phyloP scores from a whole-genome alignment of 2,797 vertebrate species.

The Sylvia borin region DNA sequence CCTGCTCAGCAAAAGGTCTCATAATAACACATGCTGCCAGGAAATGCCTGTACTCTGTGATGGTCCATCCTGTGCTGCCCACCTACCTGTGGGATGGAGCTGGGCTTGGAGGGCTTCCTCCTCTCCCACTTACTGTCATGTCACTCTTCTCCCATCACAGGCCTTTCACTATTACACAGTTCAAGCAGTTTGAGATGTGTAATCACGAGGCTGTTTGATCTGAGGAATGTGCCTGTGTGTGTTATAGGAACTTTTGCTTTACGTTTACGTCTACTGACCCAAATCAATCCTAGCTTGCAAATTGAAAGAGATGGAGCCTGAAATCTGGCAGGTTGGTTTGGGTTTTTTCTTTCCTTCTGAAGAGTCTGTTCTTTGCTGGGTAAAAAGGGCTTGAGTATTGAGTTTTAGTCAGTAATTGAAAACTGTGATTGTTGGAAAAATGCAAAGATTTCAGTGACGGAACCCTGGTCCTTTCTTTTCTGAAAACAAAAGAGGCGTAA shows the following conservation, averaged over 20 bases:
- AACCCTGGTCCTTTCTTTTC: neutral
- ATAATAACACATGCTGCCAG: neutral
- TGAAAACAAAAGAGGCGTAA: neutral
- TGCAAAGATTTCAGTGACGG: neutral
- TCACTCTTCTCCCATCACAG: slow-evolving; percentile 28
- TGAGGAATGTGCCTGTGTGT: neutral
- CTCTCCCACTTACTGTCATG: slow-evolving; percentile 8
- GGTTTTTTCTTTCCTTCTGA: neutral
- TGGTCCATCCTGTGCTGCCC: neutral
- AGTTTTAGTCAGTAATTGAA: neutral
- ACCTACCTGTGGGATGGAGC: slow-evolving; percentile 13
- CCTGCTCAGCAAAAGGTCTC: neutral
- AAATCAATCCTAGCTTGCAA: slow-evolving; percentile 20
- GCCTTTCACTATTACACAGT: neutral
- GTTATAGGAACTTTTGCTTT: neutral
- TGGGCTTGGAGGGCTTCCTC: neutral
- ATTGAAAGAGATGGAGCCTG: slow-evolving; percentile 23
- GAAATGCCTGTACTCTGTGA: neutral
- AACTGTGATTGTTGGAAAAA: neutral
- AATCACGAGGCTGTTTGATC: neutral
- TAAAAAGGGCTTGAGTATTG: neutral
- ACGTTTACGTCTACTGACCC: neutral
- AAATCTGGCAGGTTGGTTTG: neutral
- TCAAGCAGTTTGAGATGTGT: neutral
- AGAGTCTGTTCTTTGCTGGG: neutral